These are phyloP conservation scores for Pangasius mekongensis DNA, from an alignment of 2,797 vertebrate genomes.

Conservation along the genomic window DNA sequence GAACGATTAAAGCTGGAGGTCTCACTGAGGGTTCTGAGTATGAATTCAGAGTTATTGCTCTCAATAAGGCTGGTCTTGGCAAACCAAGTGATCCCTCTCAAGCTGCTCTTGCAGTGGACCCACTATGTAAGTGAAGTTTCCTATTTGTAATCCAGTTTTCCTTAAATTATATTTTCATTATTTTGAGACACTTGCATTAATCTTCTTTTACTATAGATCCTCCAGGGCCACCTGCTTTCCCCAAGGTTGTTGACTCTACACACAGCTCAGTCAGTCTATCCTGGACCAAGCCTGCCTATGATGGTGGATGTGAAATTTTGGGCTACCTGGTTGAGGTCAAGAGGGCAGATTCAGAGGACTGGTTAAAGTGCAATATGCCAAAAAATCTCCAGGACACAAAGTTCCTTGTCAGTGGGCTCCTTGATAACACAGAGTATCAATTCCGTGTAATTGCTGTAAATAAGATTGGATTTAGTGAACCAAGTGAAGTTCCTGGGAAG, in stretches of 20 bases:
- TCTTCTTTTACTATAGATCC: conserved; percentile 80
- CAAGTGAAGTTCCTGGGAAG: conserved; percentile 94
- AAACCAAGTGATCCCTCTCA: conserved; percentile 93
- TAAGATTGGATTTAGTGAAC: conserved; percentile 94
- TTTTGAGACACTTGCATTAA: neutral
- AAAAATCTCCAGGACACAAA: conserved; percentile 90
- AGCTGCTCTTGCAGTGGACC: conserved; percentile 88
- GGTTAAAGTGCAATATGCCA: conserved; percentile 93
- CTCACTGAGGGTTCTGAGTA: conserved; percentile 95
- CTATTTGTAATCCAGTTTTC: neutral
- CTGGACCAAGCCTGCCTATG: conserved; percentile 97
- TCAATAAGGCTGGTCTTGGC: conserved; percentile 96
- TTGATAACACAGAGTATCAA: conserved; percentile 89
- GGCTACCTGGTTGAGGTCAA: conserved; percentile 95
- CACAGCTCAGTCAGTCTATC: conserved; percentile 89
- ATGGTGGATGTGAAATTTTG: conserved; percentile 95
- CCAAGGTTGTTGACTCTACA: conserved; percentile 93
- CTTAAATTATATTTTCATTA: neutral
- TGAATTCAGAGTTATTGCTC: conserved; percentile 92
- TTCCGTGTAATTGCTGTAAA: conserved; percentile 94
- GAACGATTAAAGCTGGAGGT: conserved; percentile 90
- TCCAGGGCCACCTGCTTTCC: conserved; percentile 95
- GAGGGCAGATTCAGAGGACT: conserved; percentile 85
- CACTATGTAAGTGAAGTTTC: conserved; percentile 85
- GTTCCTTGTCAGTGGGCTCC: conserved; percentile 86